These are phyloP conservation scores for Kryptolebias marmoratus DNA, from an alignment of 2,113 vertebrate species.

Conservation along the genomic window DNA sequence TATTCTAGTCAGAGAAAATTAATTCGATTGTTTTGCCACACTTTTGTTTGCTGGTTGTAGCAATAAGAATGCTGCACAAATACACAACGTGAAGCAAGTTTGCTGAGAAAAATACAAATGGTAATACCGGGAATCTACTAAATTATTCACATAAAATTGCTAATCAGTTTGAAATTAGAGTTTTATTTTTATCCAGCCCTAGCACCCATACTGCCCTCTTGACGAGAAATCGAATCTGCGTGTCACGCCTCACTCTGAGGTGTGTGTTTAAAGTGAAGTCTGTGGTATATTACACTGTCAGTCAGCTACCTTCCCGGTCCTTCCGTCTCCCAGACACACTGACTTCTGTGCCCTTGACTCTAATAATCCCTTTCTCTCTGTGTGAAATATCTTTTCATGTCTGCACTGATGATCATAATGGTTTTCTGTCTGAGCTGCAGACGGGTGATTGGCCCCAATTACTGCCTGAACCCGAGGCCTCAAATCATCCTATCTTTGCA, in stretches of 20 bases:
- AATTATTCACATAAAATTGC: neutral
- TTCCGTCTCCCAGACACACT: slow-evolving; percentile 57
- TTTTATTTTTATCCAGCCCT: slow-evolving; percentile 2
- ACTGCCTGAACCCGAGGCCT: slow-evolving; percentile 70
- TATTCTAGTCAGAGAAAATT: no score
- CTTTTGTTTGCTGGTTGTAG: no score
- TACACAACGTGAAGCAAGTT: neutral
- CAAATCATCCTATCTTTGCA: slow-evolving; percentile 74
- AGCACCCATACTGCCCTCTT: slow-evolving; percentile 21
- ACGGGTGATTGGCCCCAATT: slow-evolving; percentile 77
- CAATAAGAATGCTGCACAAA: no score
- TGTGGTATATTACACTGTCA: slow-evolving; percentile 54
- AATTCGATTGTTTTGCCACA: no score
- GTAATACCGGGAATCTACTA: neutral
- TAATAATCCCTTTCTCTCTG: slow-evolving; percentile 69
- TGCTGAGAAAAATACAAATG: neutral
- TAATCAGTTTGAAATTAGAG: slow-evolving; percentile 11
- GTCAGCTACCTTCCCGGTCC: slow-evolving; percentile 60
- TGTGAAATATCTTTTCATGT: slow-evolving; percentile 75
- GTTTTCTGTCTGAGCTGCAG: slow-evolving; percentile 71
- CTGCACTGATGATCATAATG: slow-evolving; percentile 74
- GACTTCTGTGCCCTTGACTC: slow-evolving; percentile 74
- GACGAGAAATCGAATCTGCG: slow-evolving; percentile 33
- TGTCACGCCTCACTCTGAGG: slow-evolving; percentile 49
- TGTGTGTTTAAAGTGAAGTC: slow-evolving; percentile 53